Percentiles rank a stretch among this genome's conserved stretches.
phyloP scores from a whole-genome alignment of 2,888 invertebrate species.

The Idaea biselata region DNA sequence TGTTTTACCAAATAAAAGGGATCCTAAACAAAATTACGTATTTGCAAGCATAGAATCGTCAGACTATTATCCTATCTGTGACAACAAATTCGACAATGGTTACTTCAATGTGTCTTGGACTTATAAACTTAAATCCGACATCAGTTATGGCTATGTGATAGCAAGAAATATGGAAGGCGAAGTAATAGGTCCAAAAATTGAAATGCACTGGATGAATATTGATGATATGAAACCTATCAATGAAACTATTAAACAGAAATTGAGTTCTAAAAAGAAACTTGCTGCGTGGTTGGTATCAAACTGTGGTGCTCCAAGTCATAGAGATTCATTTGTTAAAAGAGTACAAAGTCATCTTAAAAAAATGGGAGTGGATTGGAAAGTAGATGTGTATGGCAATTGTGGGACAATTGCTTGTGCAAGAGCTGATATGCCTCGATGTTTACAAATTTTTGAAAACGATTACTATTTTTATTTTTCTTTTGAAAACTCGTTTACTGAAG shows the following conservation, averaged over 20 bases:
- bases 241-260: conserved; percentile 14
- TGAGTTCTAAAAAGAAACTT: conserved; percentile 18
- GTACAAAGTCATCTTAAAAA: conserved; percentile 31
- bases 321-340: conserved; percentile 33
- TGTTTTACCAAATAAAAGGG: conserved; percentile 38
- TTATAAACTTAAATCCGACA: conserved; percentile 47
- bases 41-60: conserved; percentile 51
- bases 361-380: conserved; percentile 30
- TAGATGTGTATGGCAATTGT: conserved; percentile 53
- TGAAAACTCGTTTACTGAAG: conserved; percentile 43
- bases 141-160: conserved; percentile 46
- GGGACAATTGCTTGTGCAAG: conserved; percentile 39
- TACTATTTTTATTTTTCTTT: conserved; percentile 21
- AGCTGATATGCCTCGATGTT: conserved; percentile 35
- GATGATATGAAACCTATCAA: conserved; percentile 40
- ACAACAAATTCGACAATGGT: conserved; percentile 32
- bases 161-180: conserved; percentile 37
- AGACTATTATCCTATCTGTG: conserved; percentile 45
- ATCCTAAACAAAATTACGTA: conserved; percentile 47
- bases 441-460: conserved; percentile 35
- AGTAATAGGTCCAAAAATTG: conserved; percentile 40
- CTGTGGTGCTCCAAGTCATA: conserved; percentile 40
- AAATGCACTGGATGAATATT: conserved; percentile 38
- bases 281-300: conserved; percentile 55
- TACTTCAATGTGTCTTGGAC: conserved; percentile 61